Evolutionary conservation across 2,113 vertebrate genomes (phyloP), one percentile per base, ranked within the genome.

Genomic region (Erpornis zantholeuca): DNA sequence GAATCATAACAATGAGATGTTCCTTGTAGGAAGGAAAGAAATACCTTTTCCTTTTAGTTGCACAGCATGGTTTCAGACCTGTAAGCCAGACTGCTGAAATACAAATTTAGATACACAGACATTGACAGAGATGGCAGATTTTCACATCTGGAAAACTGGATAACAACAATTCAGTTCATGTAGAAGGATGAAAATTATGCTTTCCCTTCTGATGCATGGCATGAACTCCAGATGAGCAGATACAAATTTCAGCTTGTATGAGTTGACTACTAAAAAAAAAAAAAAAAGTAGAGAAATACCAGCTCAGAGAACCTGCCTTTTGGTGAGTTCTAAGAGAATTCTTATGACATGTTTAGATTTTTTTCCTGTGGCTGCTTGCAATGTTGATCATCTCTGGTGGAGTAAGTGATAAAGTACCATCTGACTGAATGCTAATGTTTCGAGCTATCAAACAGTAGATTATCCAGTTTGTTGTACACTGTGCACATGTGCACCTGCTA

Each of bases 111-210:
- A 91, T 83, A 61, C 4, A 31, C 56, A 57, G 52, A 83, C 86
- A 44, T 89, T 96, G 97, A 97, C 95, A 97, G 88, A 93, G 91
- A 93, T 98, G 97, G 97, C 97, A 97, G 97, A 97, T 96, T 94
- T 96, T 97, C 95, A 96, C 96, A 95, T 98, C 96, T 97, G 97
- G 97, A 97, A 97, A 97, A 97, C 92, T 71, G 94, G 97, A 96
- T 98, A 98, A 97, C 94, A 97, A 97, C 96, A 97, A 96, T 97
- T 97, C 87, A 63, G 70, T 94, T 95, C 88, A 80, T 96, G 96
- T 95, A 97, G 97, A 96, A 88, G 72, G 89, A 92, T 94, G 85
- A 91, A 97, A 97, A 98, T 98, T 94, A 94, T 12, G 40, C 94
- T 95, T 98, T 97, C 94, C 68, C 70, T 97, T 97, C 72, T 91